These are phyloP conservation scores for Ariopsis seemanni DNA, from an alignment of 2,113 vertebrate genomes.

Conservation along the genomic window DNA sequence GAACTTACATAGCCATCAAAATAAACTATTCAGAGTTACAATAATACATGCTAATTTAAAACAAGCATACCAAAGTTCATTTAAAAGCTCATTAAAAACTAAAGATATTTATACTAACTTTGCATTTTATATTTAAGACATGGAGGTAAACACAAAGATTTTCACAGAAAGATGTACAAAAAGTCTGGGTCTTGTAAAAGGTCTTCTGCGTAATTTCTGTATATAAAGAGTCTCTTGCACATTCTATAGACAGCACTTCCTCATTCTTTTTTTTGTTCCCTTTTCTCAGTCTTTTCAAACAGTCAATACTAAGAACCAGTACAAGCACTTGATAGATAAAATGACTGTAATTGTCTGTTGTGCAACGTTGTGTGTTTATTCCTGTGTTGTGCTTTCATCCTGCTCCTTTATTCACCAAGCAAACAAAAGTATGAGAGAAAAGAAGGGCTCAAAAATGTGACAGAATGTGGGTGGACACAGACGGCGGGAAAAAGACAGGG, in stretches of 20 bases:
- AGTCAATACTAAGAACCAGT: not conserved
- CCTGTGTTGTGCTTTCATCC: not conserved
- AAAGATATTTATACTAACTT: not conserved
- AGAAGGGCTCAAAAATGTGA: slow-evolving; percentile 9
- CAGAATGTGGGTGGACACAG: slow-evolving; percentile 30
- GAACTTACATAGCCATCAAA: not conserved
- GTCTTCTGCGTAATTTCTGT: slow-evolving; percentile 11
- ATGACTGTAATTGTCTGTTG: slow-evolving; percentile 4
- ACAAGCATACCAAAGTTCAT: not conserved
- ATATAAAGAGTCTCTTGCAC: not conserved
- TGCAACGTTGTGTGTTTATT: slow-evolving; percentile 8
- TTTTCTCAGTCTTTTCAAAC: not conserved
- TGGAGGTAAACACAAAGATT: not conserved
- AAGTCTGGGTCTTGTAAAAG: not conserved
- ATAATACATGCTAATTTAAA: not conserved
- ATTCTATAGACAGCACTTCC: slow-evolving; percentile 9
- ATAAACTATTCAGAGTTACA: not conserved
- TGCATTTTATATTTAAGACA: not conserved
- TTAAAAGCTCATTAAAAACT: not conserved
- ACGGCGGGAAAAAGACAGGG: slow-evolving; percentile 11
- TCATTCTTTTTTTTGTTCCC: not conserved
- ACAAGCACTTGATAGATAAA: not conserved
- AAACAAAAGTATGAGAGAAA: not conserved
- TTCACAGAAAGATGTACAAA: not conserved
- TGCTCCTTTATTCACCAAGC: slow-evolving; percentile 3